Evolutionary conservation across 2,113 vertebrate genomes (phyloP).

Genomic region (Myrmecobius fasciatus): DNA sequence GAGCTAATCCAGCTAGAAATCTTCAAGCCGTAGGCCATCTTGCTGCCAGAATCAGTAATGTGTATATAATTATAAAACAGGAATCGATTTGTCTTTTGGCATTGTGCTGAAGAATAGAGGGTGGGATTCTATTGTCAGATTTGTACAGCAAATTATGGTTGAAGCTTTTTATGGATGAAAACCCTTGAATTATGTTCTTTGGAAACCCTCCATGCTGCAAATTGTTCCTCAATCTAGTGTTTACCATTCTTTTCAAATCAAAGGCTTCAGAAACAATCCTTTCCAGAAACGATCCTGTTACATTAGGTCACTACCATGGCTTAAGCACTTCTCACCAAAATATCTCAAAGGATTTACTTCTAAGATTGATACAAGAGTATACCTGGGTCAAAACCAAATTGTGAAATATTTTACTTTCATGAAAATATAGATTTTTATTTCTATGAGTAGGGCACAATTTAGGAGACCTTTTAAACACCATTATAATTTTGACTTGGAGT

Average conservation of each 20-base stretch:
- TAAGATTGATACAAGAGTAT: slow-evolving; percentile 23
- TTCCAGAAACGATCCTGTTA: not conserved
- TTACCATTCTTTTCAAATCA: not conserved
- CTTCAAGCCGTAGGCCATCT: slow-evolving; percentile 35
- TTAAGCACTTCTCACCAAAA: not conserved
- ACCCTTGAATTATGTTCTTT: not conserved
- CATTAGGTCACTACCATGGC: not conserved
- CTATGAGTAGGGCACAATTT: not conserved
- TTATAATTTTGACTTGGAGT: not conserved
- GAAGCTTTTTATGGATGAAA: not conserved
- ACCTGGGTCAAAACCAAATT: slow-evolving; percentile 14
- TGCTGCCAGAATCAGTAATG: slow-evolving; percentile 47
- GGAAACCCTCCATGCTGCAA: not conserved
- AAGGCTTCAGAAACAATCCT: not conserved
- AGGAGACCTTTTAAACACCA: not conserved
- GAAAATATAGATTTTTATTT: not conserved
- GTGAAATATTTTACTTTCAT: slow-evolving; percentile 24
- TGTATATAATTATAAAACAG: slow-evolving; percentile 30
- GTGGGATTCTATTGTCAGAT: slow-evolving; percentile 17
- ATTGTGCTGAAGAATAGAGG: slow-evolving; percentile 14
- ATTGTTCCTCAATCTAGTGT: not conserved
- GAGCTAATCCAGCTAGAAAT: slow-evolving; percentile 51
- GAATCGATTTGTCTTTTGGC: slow-evolving; percentile 18
- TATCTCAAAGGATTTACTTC: slow-evolving; percentile 1
- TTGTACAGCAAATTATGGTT: not conserved